Evolutionary conservation across 1,140 invertebrate species (phyloP).

Genomic region (Brachionus koreanus): DNA sequence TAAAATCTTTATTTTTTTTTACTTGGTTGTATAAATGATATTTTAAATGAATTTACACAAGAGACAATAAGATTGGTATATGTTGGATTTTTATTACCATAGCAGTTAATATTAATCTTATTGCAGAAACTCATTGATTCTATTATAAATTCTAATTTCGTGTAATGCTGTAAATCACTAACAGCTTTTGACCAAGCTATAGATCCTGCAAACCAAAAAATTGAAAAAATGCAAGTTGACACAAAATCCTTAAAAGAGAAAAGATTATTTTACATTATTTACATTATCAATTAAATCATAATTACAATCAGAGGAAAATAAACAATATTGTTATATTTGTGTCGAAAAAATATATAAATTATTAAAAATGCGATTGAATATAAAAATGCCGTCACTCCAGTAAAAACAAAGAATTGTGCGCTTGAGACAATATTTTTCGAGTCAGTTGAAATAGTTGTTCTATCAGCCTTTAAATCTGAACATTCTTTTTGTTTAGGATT

Average conservation of each 20-base stretch:
- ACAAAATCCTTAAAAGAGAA: conserved; percentile 7
- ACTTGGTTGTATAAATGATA: not conserved
- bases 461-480: not conserved
- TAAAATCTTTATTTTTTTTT: conserved; percentile 24
- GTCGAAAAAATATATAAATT: conserved; percentile 30
- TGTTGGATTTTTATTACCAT: not conserved
- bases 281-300: not conserved
- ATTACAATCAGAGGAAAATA: conserved; percentile 30
- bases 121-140: not conserved
- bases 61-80: conserved; percentile 41
- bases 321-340: conserved; percentile 28
- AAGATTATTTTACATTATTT: not conserved
- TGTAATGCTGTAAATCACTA: not conserved
- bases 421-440: not conserved
- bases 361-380: conserved; percentile 15
- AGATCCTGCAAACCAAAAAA: conserved; percentile 41
- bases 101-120: not conserved
- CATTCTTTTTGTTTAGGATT: not conserved
- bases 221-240: not conserved
- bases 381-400: conserved; percentile 32
- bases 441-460: conserved; percentile 10
- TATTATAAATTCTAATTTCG: not conserved
- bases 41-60: not conserved
- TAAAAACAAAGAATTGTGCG: conserved; percentile 42
- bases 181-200: conserved; percentile 39